Conservation (phyloP, 1,140 invertebrate genomes). For the Temnothorax curvispinosus region DNA sequence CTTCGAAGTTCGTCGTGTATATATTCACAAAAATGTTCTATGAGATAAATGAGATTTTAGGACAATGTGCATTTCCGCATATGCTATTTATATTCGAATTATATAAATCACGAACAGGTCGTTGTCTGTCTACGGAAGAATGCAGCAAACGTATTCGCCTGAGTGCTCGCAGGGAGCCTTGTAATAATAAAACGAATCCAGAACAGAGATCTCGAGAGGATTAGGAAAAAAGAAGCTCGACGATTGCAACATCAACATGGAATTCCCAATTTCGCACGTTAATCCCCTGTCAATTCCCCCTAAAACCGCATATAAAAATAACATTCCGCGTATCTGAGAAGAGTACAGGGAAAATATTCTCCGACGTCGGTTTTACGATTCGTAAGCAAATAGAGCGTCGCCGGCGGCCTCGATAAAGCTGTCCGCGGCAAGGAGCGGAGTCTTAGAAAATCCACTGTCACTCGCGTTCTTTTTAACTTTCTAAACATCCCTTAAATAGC, state of each 20-base stretch:
- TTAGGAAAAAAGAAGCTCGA: neutral
- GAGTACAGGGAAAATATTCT: neutral
- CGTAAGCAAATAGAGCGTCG: neutral
- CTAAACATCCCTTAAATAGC: slow-evolving; percentile 44
- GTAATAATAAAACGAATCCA: neutral
- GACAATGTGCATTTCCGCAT: neutral
- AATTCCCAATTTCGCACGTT: neutral
- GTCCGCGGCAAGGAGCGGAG: too few relatives aligned
- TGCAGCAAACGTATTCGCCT: neutral
- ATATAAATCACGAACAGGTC: neutral
- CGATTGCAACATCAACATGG: neutral
- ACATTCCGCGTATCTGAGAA: neutral
- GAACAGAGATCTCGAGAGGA: neutral
- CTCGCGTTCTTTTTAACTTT: neutral
- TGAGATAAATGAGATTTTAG: neutral
- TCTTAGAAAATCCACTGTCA: neutral
- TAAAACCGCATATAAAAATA: neutral
- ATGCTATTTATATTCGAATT: neutral
- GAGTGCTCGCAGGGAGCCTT: neutral
- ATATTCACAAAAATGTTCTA: neutral
- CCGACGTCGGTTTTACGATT: neutral
- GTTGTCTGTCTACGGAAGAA: neutral
- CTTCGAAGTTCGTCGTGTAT: neutral
- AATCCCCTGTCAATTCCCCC: neutral
- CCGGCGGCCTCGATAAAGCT: neutral